phyloP scores from a whole-genome alignment of 2,888 invertebrate species.

The Drosophila mercatorum region DNA sequence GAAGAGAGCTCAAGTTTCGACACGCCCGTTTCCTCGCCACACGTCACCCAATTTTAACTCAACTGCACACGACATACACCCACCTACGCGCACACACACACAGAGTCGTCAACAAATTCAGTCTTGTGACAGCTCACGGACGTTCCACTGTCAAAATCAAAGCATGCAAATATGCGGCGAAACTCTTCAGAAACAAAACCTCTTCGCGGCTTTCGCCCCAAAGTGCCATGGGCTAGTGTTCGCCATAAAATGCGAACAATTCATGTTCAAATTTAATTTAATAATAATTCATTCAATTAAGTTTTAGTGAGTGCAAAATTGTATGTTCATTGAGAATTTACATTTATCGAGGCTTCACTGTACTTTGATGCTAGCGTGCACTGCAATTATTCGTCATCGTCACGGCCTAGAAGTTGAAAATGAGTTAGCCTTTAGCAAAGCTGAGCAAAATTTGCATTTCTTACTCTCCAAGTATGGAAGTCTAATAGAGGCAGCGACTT shows the following conservation, averaged over 20 bases:
- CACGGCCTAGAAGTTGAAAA: no score
- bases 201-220: constrained; percentile 2
- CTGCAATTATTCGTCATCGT: no score
- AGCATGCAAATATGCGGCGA: constrained; percentile 49
- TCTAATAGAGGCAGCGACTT: no score
- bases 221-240: constrained; percentile 13
- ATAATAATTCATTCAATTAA: no score
- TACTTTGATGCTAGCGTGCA: no score
- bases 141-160: constrained; percentile 59
- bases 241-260: constrained; percentile 31
- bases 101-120: constrained; percentile 13
- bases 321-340: no score
- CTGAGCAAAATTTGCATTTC: no score
- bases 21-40: constrained; percentile 25
- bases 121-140: constrained; percentile 64
- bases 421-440: no score
- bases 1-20: constrained; percentile 36
- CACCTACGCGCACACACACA: neutral
- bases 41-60: constrained; percentile 23
- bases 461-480: no score
- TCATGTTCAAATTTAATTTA: constrained; percentile 36
- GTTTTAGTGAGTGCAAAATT: no score
- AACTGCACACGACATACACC: neutral
- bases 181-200: constrained; percentile 38
- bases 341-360: no score